These are phyloP conservation scores for Spinus pinus DNA, from an alignment of 2,797 vertebrate genomes.

Conservation along the genomic window DNA sequence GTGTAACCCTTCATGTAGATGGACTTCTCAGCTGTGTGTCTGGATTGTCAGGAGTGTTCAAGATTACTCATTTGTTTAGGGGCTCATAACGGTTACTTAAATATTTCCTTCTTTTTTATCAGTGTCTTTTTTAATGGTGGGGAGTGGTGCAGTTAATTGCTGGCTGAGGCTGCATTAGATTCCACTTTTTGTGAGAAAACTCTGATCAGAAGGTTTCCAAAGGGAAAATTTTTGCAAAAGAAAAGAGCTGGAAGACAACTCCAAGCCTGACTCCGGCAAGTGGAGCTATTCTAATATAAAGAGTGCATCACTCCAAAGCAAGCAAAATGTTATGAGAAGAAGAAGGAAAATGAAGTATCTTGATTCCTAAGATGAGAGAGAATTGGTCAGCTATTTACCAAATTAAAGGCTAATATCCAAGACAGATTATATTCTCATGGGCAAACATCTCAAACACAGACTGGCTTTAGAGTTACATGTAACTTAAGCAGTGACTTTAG, in stretches of 20 bases:
- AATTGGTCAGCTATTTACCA: slow-evolving; percentile 38
- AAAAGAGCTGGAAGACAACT: not conserved
- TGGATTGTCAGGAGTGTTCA: not conserved
- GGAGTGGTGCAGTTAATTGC: not conserved
- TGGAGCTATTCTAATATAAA: not conserved
- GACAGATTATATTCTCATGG: not conserved
- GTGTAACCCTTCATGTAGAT: not conserved
- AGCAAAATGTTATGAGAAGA: not conserved
- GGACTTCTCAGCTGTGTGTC: not conserved
- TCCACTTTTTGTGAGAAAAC: slow-evolving; percentile 1
- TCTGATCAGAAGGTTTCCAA: not conserved
- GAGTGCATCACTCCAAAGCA: not conserved
- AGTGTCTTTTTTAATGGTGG: not conserved
- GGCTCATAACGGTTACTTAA: not conserved
- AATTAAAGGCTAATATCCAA: slow-evolving; percentile 45
- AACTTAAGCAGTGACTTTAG: not conserved
- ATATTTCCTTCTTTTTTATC: not conserved
- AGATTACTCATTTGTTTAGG: not conserved
- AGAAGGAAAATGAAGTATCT: slow-evolving; percentile 9
- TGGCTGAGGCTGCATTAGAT: not conserved
- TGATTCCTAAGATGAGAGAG: slow-evolving; percentile 13
- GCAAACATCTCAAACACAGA: not conserved
- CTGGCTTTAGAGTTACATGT: not conserved
- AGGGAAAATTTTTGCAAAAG: not conserved
- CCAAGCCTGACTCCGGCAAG: not conserved